Base-by-base conservation (phyloP, 1,140 invertebrate genomes). In the Aphelenchoides avenae region DNA sequence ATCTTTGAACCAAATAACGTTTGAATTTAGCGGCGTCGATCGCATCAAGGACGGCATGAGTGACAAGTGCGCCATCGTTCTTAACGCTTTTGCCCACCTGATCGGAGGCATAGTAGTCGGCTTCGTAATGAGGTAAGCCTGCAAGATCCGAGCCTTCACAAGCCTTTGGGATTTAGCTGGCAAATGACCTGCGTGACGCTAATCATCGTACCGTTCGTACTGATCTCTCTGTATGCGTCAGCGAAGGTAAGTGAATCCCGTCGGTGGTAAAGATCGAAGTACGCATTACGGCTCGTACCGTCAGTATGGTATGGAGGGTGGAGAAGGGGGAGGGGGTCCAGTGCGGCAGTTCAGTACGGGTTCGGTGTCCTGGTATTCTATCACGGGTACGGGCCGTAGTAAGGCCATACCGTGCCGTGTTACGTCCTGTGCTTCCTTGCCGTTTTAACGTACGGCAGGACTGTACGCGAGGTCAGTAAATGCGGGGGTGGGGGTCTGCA, bases 31-130 rank as follows among this genome's bases (percentile, higher is more conserved):
- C 73, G 88, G 91, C 78, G 81, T 91, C 11, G 83, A 87, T n/a
- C 87, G 88, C 78, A 81, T 91, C 63, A 86, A 90, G 76, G 87
- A 89, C 70, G 89, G 89, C 11, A 85, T 91, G 34, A 87, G 88
- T 0, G 87, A 90, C 73, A 92, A 92, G 77, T 80, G 90, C 24
- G 85, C 84, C 3, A 85, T 86, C 42, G 85, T 90, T 61, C 73
- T 87, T 7, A 86, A 85, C 68, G 54, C 64, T 15, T 33, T 63
- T 33, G 48, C 49, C 11, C 48, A 34, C 15, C 51, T 66, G 18
- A 52, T 69, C 30, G 46, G 50, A 30, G 66, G 66, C 29, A 47
- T 69, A 0, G 40, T 47, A 15, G 37, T 70, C 20, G 68, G 51
- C 11, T 68, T 71, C 34, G 42, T 44, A 13, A 34, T 71, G 11